Evolutionary conservation across 2,888 invertebrate species (phyloP), one percentile per base, ranked within the genome.

Genomic region (Euplexia lucipara): DNA sequence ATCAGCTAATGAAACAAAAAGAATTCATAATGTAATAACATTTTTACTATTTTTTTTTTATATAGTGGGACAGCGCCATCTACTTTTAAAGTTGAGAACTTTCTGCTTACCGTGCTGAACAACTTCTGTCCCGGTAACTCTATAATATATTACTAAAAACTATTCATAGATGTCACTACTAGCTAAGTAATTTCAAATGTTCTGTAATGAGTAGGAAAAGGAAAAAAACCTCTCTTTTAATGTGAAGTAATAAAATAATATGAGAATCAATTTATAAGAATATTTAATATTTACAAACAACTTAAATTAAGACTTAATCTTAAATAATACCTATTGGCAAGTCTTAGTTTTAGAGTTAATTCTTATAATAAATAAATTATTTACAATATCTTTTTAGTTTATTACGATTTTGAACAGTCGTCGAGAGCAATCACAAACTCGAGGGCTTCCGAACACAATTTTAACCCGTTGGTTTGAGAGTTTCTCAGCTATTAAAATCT

Each of bases 61-160:
- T n/a, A n/a, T n/a, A n/a, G n/a, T n/a, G n/a, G n/a, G 26, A 42
- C 14, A 70, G 30, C 74, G 69, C 60, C 58, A 79, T 75, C 79
- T 81, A 45, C 18, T 5, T 0, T 18, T 20, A 0, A 0, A 2
- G 0, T 0, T 0, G 2, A 0, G 32, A 70, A 77, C 48, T 65
- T 4, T 35, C 6, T 39, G 7, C 5, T 8, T 9, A n/a, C n/a
- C 1, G 9, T 4, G 32, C 20, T 39, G 2, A 12, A 12, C 9
- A 20, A n/a, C 14, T 1, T 16, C 6, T 0, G 3, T 16, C 1
- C 14, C 2, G 5, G 9, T 34, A 22, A 39, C 14, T 22, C 1
- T 16, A 22, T 16, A 26, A 22, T 5, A 8, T 35, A 30, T 30
- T 66, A 5, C 34, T 16, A 1, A 12, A 8, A 44, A 2, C n/a